A percentile compares a stretch with the other conserved stretches of the same genome.
Evolutionary conservation across 1,140 invertebrate species (phyloP).

Genomic region (Dreissena rostriformis): DNA sequence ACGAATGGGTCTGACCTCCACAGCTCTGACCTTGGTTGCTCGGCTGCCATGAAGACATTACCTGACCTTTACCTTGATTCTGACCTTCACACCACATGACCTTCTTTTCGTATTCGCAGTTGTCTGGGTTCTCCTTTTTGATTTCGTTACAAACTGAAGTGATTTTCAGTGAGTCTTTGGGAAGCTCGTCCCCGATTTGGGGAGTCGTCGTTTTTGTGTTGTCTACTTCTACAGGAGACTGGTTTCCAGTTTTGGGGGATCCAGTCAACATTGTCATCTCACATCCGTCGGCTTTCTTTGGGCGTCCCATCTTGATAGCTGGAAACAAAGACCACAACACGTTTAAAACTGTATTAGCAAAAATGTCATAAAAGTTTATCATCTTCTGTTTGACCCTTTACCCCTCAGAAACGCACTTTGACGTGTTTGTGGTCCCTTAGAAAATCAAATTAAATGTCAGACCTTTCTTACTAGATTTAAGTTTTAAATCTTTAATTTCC

Average conservation of each 20-base stretch:
- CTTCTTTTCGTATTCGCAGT: slow-evolving; percentile 52
- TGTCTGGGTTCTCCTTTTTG: slow-evolving; percentile 49
- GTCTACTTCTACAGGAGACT: slow-evolving; percentile 40
- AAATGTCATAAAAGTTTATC: not conserved
- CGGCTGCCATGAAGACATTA: slow-evolving; percentile 19
- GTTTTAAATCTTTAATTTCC: too few species aligned
- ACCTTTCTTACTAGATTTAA: too few species aligned
- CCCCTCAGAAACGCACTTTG: not conserved
- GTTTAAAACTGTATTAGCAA: not conserved
- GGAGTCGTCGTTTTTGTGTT: slow-evolving; percentile 45
- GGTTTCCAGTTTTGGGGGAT: slow-evolving; percentile 46
- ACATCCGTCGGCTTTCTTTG: slow-evolving; percentile 66
- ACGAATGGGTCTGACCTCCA: not conserved
- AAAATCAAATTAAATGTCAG: not conserved
- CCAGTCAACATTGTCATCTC: slow-evolving; percentile 34
- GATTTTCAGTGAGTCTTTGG: slow-evolving; percentile 28
- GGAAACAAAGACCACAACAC: slow-evolving; percentile 4
- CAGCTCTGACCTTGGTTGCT: slow-evolving; percentile 3
- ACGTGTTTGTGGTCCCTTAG: not conserved
- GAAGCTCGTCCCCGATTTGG: slow-evolving; percentile 38
- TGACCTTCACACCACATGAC: not conserved
- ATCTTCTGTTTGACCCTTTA: not conserved
- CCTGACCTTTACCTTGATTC: slow-evolving; percentile 13
- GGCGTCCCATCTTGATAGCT: slow-evolving; percentile 73
- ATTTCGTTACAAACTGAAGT: slow-evolving; percentile 38